Evolutionary conservation across 2,797 vertebrate genomes (phyloP).

Genomic region (Myotis findleyi): DNA sequence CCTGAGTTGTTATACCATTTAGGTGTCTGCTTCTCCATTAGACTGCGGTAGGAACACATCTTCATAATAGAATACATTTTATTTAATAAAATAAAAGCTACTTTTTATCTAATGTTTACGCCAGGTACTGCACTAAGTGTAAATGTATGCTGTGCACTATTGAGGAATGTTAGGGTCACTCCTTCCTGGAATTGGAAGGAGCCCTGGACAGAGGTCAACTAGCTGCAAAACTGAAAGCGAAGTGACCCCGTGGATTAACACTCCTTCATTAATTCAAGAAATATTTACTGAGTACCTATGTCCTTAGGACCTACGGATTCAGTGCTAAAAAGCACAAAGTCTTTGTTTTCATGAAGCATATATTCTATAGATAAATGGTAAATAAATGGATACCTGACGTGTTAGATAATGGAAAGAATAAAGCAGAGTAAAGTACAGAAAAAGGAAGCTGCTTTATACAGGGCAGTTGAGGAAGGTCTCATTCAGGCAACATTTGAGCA

Average conservation of each 20-base stretch:
- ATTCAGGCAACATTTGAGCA: background rate
- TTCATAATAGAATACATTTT: background rate
- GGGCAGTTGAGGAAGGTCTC: background rate
- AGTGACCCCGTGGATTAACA: background rate
- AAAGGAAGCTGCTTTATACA: background rate
- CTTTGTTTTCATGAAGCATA: background rate
- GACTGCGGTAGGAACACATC: background rate
- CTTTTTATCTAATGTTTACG: background rate
- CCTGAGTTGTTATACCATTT: background rate
- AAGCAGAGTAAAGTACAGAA: background rate
- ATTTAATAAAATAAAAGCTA: slow-evolving; percentile 6
- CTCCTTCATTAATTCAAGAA: background rate
- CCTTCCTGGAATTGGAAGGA: background rate
- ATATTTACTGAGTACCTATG: background rate
- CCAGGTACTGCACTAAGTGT: background rate
- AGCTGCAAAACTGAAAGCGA: background rate
- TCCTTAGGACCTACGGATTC: background rate
- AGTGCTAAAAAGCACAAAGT: background rate
- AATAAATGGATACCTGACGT: background rate
- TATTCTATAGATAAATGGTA: background rate
- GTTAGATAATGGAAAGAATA: background rate
- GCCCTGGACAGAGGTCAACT: background rate
- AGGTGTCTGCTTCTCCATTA: background rate
- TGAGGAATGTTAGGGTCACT: background rate
- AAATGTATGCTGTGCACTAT: background rate